A percentile compares a stretch with the other conserved stretches of the same genome.
Conservation (phyloP, 1,140 invertebrate species). For the Zaprionus camerounensis region DNA sequence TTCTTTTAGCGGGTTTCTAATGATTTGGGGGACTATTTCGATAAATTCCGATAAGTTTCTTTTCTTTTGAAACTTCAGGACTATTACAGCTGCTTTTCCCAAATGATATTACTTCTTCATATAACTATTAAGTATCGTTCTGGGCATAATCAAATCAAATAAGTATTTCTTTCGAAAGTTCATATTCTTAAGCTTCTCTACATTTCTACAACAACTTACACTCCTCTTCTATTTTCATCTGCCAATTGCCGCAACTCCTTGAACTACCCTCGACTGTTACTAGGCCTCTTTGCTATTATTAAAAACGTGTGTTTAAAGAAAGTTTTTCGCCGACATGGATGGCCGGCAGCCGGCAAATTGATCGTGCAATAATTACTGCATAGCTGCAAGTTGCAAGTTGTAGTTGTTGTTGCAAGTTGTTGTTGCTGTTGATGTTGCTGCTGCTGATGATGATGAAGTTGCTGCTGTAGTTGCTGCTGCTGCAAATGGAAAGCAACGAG, state of each 20-base stretch:
- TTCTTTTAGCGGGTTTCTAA: no score
- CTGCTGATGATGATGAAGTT: slow-evolving; percentile 47
- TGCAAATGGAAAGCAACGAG: slow-evolving; percentile 74
- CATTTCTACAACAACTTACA: neutral
- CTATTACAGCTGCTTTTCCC: no score
- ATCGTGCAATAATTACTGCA: slow-evolving; percentile 83
- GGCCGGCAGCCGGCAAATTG: slow-evolving; percentile 71
- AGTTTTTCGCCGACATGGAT: slow-evolving; percentile 75
- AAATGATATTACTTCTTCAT: no score
- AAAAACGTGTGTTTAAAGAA: slow-evolving; percentile 62
- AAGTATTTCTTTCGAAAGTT: no score
- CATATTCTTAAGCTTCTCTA: neutral
- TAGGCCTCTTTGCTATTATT: slow-evolving; percentile 39
- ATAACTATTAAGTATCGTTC: no score
- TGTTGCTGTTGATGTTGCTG: slow-evolving; percentile 28
- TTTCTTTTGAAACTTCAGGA: no score
- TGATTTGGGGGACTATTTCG: no score
- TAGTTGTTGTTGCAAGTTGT: slow-evolving; percentile 16
- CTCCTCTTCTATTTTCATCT: neutral
- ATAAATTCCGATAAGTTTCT: no score
- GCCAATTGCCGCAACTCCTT: neutral
- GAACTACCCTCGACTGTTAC: slow-evolving; percentile 21
- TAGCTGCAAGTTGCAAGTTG: slow-evolving; percentile 62
- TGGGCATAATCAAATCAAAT: no score
- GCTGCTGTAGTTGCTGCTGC: slow-evolving; percentile 56